These are phyloP conservation scores for Cardinalis cardinalis DNA, from an alignment of 2,113 vertebrate species.

Conservation along the genomic window DNA sequence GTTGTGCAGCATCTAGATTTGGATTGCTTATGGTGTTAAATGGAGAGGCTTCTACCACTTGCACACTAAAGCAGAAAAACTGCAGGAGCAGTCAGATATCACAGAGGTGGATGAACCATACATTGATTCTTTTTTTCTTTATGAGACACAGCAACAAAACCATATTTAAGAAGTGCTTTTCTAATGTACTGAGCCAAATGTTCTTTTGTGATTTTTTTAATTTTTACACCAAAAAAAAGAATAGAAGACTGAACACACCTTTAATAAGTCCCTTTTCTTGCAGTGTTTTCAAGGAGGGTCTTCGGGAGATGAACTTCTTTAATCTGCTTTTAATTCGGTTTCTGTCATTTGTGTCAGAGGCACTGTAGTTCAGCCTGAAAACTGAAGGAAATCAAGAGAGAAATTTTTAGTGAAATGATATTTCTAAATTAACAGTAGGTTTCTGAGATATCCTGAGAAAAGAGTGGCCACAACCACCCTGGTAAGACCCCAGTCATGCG, in stretches of 20 bases:
- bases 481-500: background rate
- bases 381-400: constrained; percentile 64
- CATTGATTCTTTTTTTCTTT: background rate
- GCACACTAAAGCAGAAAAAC: background rate
- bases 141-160: background rate
- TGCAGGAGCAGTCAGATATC: background rate
- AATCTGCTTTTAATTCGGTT: constrained; percentile 85
- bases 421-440: background rate
- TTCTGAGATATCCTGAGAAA: background rate
- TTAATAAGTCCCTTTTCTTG: constrained; percentile 90
- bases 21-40: background rate
- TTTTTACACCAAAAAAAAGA: background rate
- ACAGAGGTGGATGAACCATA: background rate
- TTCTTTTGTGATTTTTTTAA: background rate
- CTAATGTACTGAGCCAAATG: background rate
- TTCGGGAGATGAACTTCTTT: constrained; percentile 88
- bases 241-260: constrained; percentile 69
- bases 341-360: constrained; percentile 84
- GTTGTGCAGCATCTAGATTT: background rate
- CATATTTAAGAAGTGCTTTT: background rate
- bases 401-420: background rate
- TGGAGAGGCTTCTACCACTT: background rate
- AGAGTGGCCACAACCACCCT: background rate
- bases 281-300: constrained; percentile 87
- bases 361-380: constrained; percentile 86